Base-by-base conservation (phyloP, 1,140 invertebrate genomes). In the Acyrthosiphon pisum region DNA sequence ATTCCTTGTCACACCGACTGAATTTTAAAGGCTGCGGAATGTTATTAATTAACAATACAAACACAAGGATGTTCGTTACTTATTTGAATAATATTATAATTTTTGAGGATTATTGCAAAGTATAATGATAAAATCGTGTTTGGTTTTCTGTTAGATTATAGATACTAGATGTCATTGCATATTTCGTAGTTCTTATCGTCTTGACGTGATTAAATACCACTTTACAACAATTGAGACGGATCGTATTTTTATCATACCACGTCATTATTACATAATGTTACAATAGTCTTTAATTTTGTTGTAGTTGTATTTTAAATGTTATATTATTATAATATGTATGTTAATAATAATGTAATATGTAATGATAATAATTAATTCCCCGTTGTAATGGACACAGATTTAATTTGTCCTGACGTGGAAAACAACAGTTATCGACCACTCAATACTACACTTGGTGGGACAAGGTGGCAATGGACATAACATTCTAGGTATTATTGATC, bases 401-500 rank as follows among this genome's bases (percentile, higher is more conserved):
- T 68, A 30, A 4, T n/a, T 60, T 60, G 22, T 60, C 9, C 30
- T 14, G 0, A n/a, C 11, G 30, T n/a, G 18, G 20, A 53, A 68
- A 68, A 68, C n/a, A 68, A 68, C 60, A 68, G 60, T n/a, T 68
- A 68, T 18, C 30, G 60, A 68, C 30, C 60, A 68, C 60, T 14
- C 4, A 68, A 68, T 41, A 41, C 3, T 68, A 68, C 30, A 18
- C 18, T 68, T n/a, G 30, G 30, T 9, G 30, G 30, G 3, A n/a
- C 3, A 8, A n/a, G 11, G 11, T 0, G 30, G n/a, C 20, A 76
- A 76, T 76, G 60, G 30, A 18, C 6, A n/a, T 60, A 60, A 30
- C n/a, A n/a, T 76, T 76, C 60, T n/a, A n/a, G n/a, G n/a, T n/a
- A n/a, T 76, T 76, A 76, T 76, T n/a, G 60, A 76, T 76, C n/a